These are phyloP conservation scores for Eptesicus fuscus DNA, from an alignment of 2,113 vertebrate genomes.

Conservation along the genomic window DNA sequence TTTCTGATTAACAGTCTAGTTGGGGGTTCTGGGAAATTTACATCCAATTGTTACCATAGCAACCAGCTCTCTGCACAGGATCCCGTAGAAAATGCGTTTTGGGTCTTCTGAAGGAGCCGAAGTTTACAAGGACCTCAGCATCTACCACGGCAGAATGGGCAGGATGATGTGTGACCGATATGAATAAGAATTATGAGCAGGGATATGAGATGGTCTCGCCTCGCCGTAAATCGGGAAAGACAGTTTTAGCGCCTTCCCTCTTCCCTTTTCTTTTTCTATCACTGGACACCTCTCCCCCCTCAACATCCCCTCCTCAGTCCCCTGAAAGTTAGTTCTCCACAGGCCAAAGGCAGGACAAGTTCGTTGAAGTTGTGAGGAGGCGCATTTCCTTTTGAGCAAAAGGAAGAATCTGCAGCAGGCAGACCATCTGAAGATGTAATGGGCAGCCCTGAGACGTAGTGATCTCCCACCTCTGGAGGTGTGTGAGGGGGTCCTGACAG, in stretches of 20 bases:
- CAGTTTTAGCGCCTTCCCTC: neutral
- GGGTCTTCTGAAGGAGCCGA: constrained; percentile 35
- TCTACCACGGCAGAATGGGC: neutral
- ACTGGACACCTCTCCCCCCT: neutral
- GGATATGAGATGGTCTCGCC: neutral
- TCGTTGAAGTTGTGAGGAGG: neutral
- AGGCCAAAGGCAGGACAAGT: neutral
- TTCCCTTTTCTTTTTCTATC: constrained; percentile 11
- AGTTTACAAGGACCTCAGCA: constrained; percentile 51
- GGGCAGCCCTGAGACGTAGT: neutral
- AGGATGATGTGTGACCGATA: neutral
- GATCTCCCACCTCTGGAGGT: neutral
- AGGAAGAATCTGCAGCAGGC: neutral
- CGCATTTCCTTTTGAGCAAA: neutral
- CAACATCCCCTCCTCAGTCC: neutral
- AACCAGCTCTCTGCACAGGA: constrained; percentile 47
- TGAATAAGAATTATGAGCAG: constrained; percentile 7
- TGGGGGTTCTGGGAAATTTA: constrained; percentile 68
- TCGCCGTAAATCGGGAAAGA: neutral
- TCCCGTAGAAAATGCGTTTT: constrained; percentile 52
- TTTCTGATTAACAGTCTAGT: constrained; percentile 73
- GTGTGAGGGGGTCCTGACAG: neutral
- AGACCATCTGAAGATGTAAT: neutral
- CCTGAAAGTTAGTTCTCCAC: neutral
- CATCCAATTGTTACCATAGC: constrained; percentile 66